A percentile compares a stretch with the other conserved stretches of the same genome.
phyloP scores from a whole-genome alignment of 1,140 invertebrate species.

The Ostrea edulis region DNA sequence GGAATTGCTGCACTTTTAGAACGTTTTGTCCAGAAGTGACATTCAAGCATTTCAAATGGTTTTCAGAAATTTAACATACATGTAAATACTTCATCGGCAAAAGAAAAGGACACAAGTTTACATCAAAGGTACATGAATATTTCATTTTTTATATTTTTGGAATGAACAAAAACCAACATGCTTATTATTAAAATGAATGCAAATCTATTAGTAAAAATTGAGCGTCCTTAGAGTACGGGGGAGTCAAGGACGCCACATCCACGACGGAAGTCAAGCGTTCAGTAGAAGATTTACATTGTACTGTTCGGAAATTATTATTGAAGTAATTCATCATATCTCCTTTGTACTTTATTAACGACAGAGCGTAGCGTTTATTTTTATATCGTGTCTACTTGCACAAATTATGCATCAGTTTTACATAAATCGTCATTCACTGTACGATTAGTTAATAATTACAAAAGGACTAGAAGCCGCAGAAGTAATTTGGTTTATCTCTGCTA shows the following conservation, averaged over 20 bases:
- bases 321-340: not conserved
- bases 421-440: not conserved
- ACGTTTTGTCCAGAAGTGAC: not conserved
- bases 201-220: constrained; percentile 30
- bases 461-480: not conserved
- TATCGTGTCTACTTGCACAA: constrained; percentile 28
- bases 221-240: not conserved
- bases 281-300: constrained; percentile 22
- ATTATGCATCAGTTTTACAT: constrained; percentile 38
- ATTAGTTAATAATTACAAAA: not conserved
- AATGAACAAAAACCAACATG: constrained; percentile 1
- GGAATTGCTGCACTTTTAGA: not conserved
- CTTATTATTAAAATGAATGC: constrained; percentile 32
- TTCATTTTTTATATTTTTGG: constrained; percentile 28
- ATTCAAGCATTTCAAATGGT: not conserved
- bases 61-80: not conserved
- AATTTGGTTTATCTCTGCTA: not conserved
- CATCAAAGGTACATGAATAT: not conserved
- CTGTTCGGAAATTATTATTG: constrained; percentile 31
- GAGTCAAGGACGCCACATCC: not conserved
- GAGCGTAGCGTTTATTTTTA: not conserved
- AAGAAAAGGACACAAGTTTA: not conserved
- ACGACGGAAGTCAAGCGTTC: not conserved
- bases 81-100: not conserved
- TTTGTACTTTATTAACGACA: constrained; percentile 17